Evolutionary conservation across 92 coral and sea anemone species (phyloP).

Genomic region (Heliopora coerulea): DNA sequence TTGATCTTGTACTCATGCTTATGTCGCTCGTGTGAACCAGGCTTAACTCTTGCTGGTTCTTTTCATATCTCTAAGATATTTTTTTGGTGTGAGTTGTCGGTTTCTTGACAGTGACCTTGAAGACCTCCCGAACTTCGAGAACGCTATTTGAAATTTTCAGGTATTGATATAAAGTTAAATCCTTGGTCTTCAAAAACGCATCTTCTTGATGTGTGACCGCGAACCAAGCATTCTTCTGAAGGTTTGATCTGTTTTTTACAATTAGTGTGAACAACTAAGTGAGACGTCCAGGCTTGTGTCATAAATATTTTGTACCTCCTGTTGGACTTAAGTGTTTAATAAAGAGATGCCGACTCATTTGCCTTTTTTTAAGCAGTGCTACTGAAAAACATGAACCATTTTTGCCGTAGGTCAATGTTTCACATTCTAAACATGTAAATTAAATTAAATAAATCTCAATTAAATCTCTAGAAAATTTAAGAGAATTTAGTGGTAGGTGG

Average conservation of each 20-base stretch:
- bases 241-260: no score
- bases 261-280: neutral
- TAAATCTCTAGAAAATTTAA: no score
- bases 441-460: conserved; percentile 3
- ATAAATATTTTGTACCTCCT: neutral
- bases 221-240: neutral
- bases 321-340: conserved; percentile 17
- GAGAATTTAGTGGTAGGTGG: no score
- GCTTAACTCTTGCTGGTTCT: no score
- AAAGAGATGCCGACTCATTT: conserved; percentile 22
- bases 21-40: no score
- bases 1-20: no score
- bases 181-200: neutral
- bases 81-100: no score
- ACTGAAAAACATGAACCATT: neutral
- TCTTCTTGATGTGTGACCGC: conserved; percentile 1
- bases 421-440: conserved; percentile 25
- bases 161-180: neutral
- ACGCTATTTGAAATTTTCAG: neutral
- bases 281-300: neutral
- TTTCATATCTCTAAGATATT: no score
- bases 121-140: neutral
- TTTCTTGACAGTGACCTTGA: neutral
- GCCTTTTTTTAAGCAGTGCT: conserved; percentile 11
- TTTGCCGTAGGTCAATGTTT: conserved; percentile 2